Percentiles rank a stretch among this genome's conserved stretches.
These are phyloP conservation scores for Agrilus cyanescens DNA, from an alignment of 2,888 invertebrate species.

Conservation along the genomic window DNA sequence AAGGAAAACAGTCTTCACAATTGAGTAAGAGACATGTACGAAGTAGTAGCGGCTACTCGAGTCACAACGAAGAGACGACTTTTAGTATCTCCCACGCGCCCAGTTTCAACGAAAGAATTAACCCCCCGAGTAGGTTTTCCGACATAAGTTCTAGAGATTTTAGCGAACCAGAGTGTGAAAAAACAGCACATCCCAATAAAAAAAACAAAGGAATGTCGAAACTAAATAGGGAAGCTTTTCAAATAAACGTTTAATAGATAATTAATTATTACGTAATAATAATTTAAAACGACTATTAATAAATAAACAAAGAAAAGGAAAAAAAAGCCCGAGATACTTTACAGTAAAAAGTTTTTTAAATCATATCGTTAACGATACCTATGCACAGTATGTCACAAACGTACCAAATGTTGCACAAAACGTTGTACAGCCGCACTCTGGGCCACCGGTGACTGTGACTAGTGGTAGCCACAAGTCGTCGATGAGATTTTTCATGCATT, in stretches of 20 bases:
- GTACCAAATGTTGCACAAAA: neutral
- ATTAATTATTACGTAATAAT: neutral
- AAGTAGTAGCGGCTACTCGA: slow-evolving; percentile 70
- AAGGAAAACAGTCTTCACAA: slow-evolving; percentile 42
- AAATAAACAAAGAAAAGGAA: neutral
- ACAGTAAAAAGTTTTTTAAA: no score
- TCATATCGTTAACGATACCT: no score
- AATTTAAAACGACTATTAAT: no score
- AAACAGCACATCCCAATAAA: slow-evolving; percentile 24
- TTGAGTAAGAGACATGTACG: slow-evolving; percentile 59
- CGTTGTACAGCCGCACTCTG: no score
- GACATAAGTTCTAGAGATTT: slow-evolving; percentile 44
- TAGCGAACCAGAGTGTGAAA: slow-evolving; percentile 37
- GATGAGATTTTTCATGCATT: no score
- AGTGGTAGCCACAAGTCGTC: no score
- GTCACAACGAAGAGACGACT: slow-evolving; percentile 76
- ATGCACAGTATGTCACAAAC: no score
- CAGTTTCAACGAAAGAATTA: slow-evolving; percentile 72
- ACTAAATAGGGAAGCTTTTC: slow-evolving; percentile 56
- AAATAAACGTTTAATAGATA: slow-evolving; percentile 57
- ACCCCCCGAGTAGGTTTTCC: slow-evolving; percentile 78
- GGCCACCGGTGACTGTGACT: no score
- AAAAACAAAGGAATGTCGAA: slow-evolving; percentile 33
- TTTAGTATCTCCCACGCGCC: slow-evolving; percentile 73
- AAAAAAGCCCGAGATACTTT: no score